Evolutionary conservation across 2,797 vertebrate species (phyloP).

Genomic region (Pseudocheirus occidentalis): DNA sequence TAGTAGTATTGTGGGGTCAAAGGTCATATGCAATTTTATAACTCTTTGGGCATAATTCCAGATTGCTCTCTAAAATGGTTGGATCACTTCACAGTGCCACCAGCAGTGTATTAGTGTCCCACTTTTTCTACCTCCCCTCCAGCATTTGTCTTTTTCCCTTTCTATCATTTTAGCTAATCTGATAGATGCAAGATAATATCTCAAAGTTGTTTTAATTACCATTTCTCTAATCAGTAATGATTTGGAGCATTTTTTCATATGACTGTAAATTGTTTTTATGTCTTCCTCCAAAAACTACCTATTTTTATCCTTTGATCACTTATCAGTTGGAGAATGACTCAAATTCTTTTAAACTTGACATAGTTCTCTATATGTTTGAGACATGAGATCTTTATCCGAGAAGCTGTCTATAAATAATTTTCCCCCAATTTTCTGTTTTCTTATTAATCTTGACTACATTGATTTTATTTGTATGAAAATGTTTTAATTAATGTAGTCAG

Average conservation of each 20-base stretch:
- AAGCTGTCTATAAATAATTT: neutral
- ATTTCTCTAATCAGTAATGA: neutral
- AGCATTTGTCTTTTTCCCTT: neutral
- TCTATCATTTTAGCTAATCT: neutral
- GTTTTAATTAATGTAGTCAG: neutral
- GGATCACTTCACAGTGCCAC: neutral
- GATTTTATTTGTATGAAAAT: neutral
- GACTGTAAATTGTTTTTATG: neutral
- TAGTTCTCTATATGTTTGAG: neutral
- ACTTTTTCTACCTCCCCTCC: neutral
- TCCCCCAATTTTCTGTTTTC: neutral
- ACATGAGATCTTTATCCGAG: neutral
- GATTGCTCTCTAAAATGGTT: neutral
- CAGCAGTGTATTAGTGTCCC: neutral
- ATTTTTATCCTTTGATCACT: neutral
- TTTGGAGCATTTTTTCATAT: neutral
- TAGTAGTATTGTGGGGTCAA: neutral
- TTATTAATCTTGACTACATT: neutral
- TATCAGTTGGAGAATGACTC: neutral
- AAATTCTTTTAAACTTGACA: neutral
- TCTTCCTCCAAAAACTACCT: neutral
- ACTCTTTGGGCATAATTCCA: neutral
- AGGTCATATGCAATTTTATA: neutral
- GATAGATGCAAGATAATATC: neutral
- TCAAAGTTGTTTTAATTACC: neutral